Percentiles rank a stretch among this genome's conserved stretches.
Evolutionary conservation across 1,140 invertebrate genomes (phyloP).

Genomic region (Coptotermes formosanus): DNA sequence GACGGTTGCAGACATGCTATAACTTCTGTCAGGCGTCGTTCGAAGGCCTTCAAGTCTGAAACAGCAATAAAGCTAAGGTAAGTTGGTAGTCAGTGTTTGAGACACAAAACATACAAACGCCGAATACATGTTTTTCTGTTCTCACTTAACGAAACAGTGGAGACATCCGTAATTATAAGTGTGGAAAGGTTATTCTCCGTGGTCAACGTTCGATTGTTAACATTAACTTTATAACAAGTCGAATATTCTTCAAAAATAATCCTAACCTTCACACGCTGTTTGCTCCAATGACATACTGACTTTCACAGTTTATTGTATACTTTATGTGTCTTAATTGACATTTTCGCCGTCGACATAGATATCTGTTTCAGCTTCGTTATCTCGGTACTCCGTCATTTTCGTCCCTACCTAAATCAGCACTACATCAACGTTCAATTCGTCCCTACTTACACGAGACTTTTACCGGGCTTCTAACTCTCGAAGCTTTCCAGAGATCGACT

Average conservation of each 20-base stretch:
- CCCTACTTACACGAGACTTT: no score
- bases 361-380: no score
- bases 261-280: conserved; percentile 30
- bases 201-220: not conserved
- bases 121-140: no score
- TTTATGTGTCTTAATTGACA: no score
- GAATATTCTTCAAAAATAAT: not conserved
- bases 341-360: no score
- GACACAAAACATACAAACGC: no score
- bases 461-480: no score
- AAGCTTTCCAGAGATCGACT: no score
- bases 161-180: not conserved
- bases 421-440: no score
- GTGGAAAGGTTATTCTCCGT: not conserved
- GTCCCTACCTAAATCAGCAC: no score
- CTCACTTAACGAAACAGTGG: not conserved
- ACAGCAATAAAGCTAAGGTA: conserved; percentile 45
- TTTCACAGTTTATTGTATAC: not conserved
- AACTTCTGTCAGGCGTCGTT: conserved; percentile 93
- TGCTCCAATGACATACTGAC: conserved; percentile 25
- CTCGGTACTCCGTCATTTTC: no score
- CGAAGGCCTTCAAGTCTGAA: conserved; percentile 95
- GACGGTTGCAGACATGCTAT: conserved; percentile 89
- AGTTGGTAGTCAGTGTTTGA: not conserved
- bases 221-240: not conserved